Percentiles rank a stretch among this genome's conserved stretches.
Conservation (phyloP, 2,888 invertebrate genomes). For the Standfussiana lucernea region DNA sequence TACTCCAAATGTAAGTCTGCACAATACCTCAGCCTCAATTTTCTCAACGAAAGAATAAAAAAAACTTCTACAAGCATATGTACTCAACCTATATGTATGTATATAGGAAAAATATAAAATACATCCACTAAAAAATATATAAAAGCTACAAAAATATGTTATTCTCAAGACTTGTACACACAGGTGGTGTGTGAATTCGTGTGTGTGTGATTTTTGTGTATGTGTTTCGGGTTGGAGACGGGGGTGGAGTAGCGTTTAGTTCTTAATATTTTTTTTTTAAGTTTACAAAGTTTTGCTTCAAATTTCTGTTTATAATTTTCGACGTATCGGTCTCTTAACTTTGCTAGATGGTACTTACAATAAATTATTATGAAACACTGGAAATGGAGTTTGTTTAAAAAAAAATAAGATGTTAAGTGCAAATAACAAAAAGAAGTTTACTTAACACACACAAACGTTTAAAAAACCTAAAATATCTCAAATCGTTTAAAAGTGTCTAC, state of each 20-base stretch:
- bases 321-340: rapidly evolving
- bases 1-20: constrained; percentile 1
- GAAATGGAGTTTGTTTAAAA: neutral
- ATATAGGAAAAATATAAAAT: constrained; percentile 90
- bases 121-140: constrained; percentile 87
- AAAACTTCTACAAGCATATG: constrained; percentile 45
- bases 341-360: neutral
- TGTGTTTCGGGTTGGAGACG: constrained; percentile 66
- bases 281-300: neutral
- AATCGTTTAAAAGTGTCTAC: neutral
- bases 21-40: constrained; percentile 49
- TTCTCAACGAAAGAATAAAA: constrained; percentile 60
- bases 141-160: constrained; percentile 90
- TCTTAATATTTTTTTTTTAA: neutral
- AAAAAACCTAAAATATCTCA: neutral
- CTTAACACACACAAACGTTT: neutral
- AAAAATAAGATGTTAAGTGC: neutral
- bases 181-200: constrained; percentile 78
- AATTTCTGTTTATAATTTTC: neutral
- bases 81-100: constrained; percentile 58
- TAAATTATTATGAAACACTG: neutral
- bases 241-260: constrained; percentile 70
- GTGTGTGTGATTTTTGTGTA: constrained; percentile 72
- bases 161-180: constrained; percentile 88
- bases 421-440: neutral